These are phyloP conservation scores for Thyatira batis DNA, from an alignment of 2,888 invertebrate genomes.

Conservation along the genomic window DNA sequence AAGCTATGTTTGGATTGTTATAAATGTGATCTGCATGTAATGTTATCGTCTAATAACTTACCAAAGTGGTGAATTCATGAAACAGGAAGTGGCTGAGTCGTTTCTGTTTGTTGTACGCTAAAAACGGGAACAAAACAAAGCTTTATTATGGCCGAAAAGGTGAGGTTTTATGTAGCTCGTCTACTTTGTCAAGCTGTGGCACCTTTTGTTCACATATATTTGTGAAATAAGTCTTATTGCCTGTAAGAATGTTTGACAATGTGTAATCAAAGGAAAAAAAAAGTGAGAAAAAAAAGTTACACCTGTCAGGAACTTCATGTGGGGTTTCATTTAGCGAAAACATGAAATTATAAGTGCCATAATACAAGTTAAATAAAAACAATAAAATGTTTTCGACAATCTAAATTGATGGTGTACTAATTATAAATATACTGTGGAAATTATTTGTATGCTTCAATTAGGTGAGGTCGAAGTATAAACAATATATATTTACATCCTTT, in stretches of 20 bases:
- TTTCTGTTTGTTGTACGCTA: slow-evolving; percentile 18
- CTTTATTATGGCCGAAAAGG: slow-evolving; percentile 58
- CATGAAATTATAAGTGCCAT: slow-evolving; percentile 35
- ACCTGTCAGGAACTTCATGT: slow-evolving; percentile 31
- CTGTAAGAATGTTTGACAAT: background rate
- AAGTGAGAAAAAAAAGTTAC: slow-evolving; percentile 6
- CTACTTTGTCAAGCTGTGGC: background rate
- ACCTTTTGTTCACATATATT: background rate
- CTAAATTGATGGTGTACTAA: slow-evolving; percentile 20
- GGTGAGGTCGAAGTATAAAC: background rate
- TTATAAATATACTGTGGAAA: slow-evolving; percentile 30
- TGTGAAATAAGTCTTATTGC: background rate
- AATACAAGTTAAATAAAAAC: slow-evolving; percentile 29
- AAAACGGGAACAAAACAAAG: slow-evolving; percentile 20
- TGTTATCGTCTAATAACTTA: slow-evolving; percentile 20
- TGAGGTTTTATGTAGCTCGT: slow-evolving; percentile 29
- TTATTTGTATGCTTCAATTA: slow-evolving; percentile 12
- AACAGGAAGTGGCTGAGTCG: slow-evolving; percentile 9
- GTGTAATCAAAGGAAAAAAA: too few species aligned
- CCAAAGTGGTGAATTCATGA: slow-evolving; percentile 3
- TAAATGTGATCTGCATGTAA: slow-evolving; percentile 15
- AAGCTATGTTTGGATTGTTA: slow-evolving; percentile 26
- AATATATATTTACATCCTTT: background rate
- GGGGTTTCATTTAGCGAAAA: slow-evolving; percentile 25
- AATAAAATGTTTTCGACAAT: slow-evolving; percentile 19